phyloP scores from a whole-genome alignment of 1,140 invertebrate species.

The Lepidurus packardi region DNA sequence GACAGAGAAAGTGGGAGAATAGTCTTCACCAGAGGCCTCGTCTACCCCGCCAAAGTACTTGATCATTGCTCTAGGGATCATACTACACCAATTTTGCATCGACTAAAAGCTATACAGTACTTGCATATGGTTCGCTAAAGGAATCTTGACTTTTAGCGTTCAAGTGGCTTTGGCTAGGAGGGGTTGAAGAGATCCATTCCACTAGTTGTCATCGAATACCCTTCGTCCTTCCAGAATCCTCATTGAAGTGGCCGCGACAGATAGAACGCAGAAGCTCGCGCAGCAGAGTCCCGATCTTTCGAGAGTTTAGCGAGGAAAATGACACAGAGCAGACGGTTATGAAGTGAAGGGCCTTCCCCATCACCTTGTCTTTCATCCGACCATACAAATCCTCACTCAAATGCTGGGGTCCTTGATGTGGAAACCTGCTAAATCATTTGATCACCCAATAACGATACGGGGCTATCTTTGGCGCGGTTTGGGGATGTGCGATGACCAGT shows the following conservation, averaged over 20 bases:
- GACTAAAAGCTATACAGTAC: background rate
- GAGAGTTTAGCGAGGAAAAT: background rate
- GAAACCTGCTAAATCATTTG: too few relatives aligned
- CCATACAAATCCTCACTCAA: background rate
- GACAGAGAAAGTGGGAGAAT: background rate
- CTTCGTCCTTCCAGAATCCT: background rate
- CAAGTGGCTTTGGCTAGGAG: background rate
- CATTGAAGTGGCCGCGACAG: background rate
- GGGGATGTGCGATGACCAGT: too few relatives aligned
- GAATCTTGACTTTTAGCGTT: background rate
- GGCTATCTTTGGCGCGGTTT: too few relatives aligned
- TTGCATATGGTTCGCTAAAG: background rate
- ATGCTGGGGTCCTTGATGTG: too few relatives aligned
- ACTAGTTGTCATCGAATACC: slow-evolving; percentile 15
- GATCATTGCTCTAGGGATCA: too few relatives aligned
- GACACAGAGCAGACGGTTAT: slow-evolving; percentile 8
- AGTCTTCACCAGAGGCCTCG: background rate
- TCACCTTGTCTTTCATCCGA: background rate
- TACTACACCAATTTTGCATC: too few relatives aligned
- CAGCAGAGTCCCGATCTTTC: background rate
- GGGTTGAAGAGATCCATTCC: slow-evolving; percentile 8
- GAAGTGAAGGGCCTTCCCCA: background rate
- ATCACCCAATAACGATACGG: too few relatives aligned
- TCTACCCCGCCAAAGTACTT: too few relatives aligned
- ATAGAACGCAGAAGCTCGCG: background rate